phyloP scores from a whole-genome alignment of 2,113 vertebrate genomes.

The Sturnus vulgaris region DNA sequence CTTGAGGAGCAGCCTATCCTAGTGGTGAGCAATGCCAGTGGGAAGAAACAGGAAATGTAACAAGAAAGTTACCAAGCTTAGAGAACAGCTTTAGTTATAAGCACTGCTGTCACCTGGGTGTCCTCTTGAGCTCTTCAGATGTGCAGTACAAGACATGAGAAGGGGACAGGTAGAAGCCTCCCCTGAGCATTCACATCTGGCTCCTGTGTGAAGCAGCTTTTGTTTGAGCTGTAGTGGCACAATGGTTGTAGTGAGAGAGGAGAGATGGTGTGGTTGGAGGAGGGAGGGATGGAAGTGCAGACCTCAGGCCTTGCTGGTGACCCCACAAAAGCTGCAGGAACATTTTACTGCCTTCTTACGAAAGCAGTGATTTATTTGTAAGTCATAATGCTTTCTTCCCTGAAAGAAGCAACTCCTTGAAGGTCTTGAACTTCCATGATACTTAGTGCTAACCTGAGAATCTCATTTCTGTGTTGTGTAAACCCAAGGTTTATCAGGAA shows the following conservation, averaged over 20 bases:
- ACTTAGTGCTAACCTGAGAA: not conserved
- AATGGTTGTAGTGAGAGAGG: not conserved
- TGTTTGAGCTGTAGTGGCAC: not conserved
- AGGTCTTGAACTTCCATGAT: not conserved
- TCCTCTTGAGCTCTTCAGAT: not conserved
- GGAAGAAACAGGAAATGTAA: not conserved
- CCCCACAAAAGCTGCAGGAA: not conserved
- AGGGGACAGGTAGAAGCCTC: not conserved
- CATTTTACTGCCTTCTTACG: not conserved
- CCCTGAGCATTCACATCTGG: not conserved
- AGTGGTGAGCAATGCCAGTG: not conserved
- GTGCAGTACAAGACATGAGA: not conserved
- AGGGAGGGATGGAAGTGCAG: not conserved
- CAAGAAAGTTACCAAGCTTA: not conserved
- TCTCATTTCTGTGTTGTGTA: not conserved
- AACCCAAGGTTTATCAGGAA: not conserved
- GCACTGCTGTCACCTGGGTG: not conserved
- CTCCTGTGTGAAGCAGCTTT: not conserved
- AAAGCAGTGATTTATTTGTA: not conserved
- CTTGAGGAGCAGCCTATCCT: not conserved
- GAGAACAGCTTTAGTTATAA: not conserved
- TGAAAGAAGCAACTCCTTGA: not conserved
- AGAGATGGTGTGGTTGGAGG: not conserved
- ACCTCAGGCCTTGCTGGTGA: not conserved
- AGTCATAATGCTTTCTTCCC: not conserved